Conservation (phyloP, 2,888 invertebrate genomes). For the Xanthorhoe spadicearia region DNA sequence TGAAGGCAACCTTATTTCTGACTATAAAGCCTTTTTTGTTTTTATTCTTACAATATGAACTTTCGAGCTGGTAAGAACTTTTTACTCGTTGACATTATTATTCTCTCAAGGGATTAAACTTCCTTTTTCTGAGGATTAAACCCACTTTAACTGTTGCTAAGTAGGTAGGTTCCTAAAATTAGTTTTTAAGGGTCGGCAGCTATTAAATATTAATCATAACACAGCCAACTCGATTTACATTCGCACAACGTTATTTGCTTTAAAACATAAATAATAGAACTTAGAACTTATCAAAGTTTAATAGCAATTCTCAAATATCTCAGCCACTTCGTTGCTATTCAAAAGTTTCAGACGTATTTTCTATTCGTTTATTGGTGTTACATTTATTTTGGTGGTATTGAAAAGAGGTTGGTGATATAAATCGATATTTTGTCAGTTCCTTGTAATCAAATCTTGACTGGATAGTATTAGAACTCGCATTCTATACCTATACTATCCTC, state of each 20-base stretch:
- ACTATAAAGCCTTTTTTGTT: too few relatives aligned
- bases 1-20: too few relatives aligned
- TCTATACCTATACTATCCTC: too few relatives aligned
- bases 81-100: neutral
- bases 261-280: constrained; percentile 8
- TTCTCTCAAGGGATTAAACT: neutral
- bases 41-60: neutral
- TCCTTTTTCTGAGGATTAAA: too few relatives aligned
- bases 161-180: neutral
- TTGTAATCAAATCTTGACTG: too few relatives aligned
- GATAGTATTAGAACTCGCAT: too few relatives aligned
- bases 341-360: constrained; percentile 25
- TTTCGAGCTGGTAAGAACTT: neutral
- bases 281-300: constrained; percentile 5
- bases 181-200: neutral
- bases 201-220: constrained; percentile 3
- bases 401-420: too few relatives aligned
- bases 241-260: neutral
- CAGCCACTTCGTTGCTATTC: constrained; percentile 23
- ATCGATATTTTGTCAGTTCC: too few relatives aligned
- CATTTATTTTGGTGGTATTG: too few relatives aligned
- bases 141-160: neutral
- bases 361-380: neutral
- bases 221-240: neutral
- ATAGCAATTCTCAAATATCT: constrained; percentile 25